A percentile compares a stretch with the other conserved stretches of the same genome.
Conservation (phyloP, 2,113 vertebrate species). For the Brachyistius frenatus region DNA sequence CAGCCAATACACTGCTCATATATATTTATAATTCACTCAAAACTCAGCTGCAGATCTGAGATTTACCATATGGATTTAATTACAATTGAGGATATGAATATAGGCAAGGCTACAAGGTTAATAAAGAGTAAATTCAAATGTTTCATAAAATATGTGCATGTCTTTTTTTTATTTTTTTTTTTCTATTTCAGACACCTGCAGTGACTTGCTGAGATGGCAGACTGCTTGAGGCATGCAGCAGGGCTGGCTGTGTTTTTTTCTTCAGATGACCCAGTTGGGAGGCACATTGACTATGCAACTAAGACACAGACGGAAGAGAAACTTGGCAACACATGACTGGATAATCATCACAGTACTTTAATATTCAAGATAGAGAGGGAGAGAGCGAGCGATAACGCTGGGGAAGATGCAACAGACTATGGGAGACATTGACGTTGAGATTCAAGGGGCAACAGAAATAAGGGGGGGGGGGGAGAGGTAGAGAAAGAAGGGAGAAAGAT, state of each 20-base stretch:
- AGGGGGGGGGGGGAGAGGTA: neutral
- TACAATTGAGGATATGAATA: slow-evolving; percentile 2
- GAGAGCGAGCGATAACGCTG: slow-evolving; percentile 7
- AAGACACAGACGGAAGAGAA: slow-evolving; percentile 63
- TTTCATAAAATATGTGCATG: neutral
- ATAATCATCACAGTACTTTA: slow-evolving; percentile 60
- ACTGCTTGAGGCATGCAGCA: slow-evolving; percentile 50
- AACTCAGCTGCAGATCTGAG: neutral
- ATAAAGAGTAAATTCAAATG: slow-evolving; percentile 4
- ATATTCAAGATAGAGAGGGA: slow-evolving; percentile 50
- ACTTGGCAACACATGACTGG: slow-evolving; percentile 69
- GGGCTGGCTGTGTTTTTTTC: slow-evolving; percentile 37
- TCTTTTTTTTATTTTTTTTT: slow-evolving; percentile 10
- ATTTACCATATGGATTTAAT: neutral
- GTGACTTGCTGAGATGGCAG: slow-evolving; percentile 50
- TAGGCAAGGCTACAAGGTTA: neutral
- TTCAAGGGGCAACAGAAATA: slow-evolving; percentile 7
- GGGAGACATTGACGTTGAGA: slow-evolving; percentile 10
- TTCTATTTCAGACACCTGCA: slow-evolving; percentile 56
- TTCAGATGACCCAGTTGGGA: slow-evolving; percentile 76
- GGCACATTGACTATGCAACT: slow-evolving; percentile 69
- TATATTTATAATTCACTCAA: neutral
- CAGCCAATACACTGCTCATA: neutral
- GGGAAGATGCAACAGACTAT: slow-evolving; percentile 18
- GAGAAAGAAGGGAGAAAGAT: neutral